Percentiles rank a stretch among this genome's conserved stretches.
These are phyloP conservation scores for Hydropsyche betteni DNA, from an alignment of 2,888 invertebrate species.

Conservation along the genomic window DNA sequence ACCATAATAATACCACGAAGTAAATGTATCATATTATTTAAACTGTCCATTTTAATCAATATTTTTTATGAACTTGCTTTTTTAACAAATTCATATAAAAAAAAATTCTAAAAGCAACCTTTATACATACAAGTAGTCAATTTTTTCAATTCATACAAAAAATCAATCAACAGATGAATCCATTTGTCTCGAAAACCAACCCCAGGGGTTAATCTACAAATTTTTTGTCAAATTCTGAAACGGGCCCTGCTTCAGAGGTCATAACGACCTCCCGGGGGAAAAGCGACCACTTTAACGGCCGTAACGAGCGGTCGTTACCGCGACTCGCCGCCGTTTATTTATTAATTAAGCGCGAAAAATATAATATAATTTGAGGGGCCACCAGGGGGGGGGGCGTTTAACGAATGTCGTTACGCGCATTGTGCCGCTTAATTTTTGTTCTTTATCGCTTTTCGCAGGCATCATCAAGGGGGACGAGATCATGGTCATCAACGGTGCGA, in stretches of 20 bases:
- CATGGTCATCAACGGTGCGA: constrained; percentile 98
- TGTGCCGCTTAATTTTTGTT: too few relatives aligned
- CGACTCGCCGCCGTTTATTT: constrained; percentile 31
- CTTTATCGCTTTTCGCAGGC: constrained; percentile 67
- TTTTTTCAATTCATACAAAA: neutral
- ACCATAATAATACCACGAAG: neutral
- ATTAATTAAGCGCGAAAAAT: constrained; percentile 35
- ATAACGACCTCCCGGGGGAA: constrained; percentile 16
- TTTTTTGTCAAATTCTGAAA: neutral
- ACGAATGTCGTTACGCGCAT: too few relatives aligned
- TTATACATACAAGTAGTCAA: neutral
- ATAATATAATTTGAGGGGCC: neutral
- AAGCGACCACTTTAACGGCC: constrained; percentile 12
- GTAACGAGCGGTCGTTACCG: constrained; percentile 36
- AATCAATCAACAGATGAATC: neutral
- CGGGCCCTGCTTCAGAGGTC: neutral
- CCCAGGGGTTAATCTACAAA: too few relatives aligned
- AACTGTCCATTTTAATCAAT: neutral
- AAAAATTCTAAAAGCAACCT: neutral
- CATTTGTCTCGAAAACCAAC: neutral
- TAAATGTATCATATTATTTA: neutral
- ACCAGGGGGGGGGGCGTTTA: too few relatives aligned
- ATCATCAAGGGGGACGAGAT: constrained; percentile 98
- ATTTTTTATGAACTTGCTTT: too few relatives aligned
- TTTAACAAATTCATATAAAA: neutral